A percentile compares a stretch with the other conserved stretches of the same genome.
These are phyloP conservation scores for Nephrotoma guestfalica DNA, from an alignment of 2,888 invertebrate genomes.

Conservation along the genomic window DNA sequence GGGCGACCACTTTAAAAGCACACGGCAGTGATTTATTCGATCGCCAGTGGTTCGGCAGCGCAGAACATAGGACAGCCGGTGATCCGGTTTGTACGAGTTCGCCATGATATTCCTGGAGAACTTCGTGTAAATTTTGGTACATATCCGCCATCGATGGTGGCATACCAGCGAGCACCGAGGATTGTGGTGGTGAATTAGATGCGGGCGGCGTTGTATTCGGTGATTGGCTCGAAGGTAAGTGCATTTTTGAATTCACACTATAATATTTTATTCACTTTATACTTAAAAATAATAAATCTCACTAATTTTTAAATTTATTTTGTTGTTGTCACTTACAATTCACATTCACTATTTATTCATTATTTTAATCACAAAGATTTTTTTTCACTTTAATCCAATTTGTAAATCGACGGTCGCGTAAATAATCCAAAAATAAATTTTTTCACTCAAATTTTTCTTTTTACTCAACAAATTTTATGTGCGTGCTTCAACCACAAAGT, in stretches of 20 bases:
- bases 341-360: neutral
- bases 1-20: conserved; percentile 88
- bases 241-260: neutral
- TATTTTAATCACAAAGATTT: neutral
- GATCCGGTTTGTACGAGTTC: conserved; percentile 88
- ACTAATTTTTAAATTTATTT: neutral
- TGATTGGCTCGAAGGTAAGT: conserved; percentile 24
- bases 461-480: neutral
- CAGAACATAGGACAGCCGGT: conserved; percentile 88
- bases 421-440: neutral
- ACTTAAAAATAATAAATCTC: neutral
- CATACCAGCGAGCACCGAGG: conserved; percentile 22
- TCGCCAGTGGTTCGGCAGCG: conserved; percentile 90
- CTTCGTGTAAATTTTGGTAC: conserved; percentile 59
- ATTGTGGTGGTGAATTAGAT: conserved; percentile 5
- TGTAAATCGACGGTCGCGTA: neutral
- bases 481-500: conserved; percentile 30
- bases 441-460: neutral
- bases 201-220: conserved; percentile 11
- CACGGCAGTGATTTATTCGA: conserved; percentile 94
- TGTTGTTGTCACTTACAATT: neutral
- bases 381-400: conserved; percentile 1
- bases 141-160: conserved; percentile 56
- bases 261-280: neutral
- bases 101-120: conserved; percentile 79